A percentile compares a stretch with the other conserved stretches of the same genome.
Evolutionary conservation across 2,888 invertebrate genomes (phyloP).

Genomic region (Teleogryllus oceanicus): DNA sequence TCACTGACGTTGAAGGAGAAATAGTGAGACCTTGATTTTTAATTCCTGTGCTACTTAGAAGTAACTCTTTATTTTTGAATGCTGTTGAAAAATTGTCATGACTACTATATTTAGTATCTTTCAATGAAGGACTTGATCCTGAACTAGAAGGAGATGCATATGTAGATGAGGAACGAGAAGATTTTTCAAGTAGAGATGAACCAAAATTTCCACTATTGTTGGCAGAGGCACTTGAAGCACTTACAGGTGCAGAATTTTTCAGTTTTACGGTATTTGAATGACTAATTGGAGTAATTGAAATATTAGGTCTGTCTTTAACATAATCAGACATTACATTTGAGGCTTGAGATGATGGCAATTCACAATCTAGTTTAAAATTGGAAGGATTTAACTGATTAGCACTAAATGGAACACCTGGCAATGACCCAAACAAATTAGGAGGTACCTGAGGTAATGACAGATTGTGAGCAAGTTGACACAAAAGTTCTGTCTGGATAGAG

Average conservation of each 20-base stretch:
- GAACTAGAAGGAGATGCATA: background rate
- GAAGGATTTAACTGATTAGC: background rate
- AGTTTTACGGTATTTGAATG: background rate
- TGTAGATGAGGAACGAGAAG: background rate
- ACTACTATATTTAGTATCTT: background rate
- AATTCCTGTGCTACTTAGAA: background rate
- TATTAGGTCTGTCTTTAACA: conserved; percentile 4
- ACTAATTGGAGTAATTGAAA: background rate
- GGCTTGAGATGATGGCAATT: background rate
- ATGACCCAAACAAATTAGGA: background rate
- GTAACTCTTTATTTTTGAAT: background rate
- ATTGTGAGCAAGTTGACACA: background rate
- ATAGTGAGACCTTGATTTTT: background rate
- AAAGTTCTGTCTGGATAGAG: background rate
- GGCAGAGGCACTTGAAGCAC: background rate
- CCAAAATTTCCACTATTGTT: background rate
- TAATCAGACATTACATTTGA: background rate
- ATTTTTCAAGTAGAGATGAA: background rate
- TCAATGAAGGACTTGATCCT: background rate
- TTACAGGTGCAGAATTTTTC: background rate
- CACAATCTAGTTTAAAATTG: background rate
- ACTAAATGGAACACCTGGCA: background rate
- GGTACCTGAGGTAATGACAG: background rate
- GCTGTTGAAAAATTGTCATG: background rate
- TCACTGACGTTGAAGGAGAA: background rate